Percentiles rank a stretch among this genome's conserved stretches.
These are phyloP conservation scores for Calidris pugnax DNA, from an alignment of 2,113 vertebrate species.

Conservation along the genomic window DNA sequence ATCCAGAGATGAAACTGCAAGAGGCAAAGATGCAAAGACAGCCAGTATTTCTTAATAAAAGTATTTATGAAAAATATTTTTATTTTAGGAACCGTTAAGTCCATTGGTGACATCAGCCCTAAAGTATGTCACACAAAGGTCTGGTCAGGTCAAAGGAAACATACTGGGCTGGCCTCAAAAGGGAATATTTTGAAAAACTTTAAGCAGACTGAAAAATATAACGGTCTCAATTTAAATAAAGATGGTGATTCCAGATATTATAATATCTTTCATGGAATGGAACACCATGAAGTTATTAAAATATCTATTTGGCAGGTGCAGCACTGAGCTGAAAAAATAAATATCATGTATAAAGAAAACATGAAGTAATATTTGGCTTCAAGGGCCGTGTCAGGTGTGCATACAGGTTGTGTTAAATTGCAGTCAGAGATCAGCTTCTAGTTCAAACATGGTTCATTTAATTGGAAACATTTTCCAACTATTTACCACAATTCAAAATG, in stretches of 20 bases:
- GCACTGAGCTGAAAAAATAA: neutral
- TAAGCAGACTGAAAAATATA: neutral
- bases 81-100: neutral
- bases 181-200: neutral
- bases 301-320: neutral
- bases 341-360: neutral
- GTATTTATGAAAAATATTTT: neutral
- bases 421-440: neutral
- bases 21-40: neutral
- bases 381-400: rapidly evolving
- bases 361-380: neutral
- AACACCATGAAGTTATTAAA: neutral
- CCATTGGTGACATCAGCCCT: neutral
- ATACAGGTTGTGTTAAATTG: neutral
- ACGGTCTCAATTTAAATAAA: neutral
- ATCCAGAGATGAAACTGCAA: neutral
- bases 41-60: neutral
- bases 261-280: neutral
- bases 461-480: neutral
- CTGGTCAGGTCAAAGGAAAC: neutral
- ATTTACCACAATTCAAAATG: neutral
- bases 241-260: neutral
- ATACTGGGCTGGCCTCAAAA: neutral
- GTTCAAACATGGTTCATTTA: neutral
- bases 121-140: neutral